phyloP scores from a whole-genome alignment of 2,797 vertebrate genomes.

The Mormyrops boulengeri region DNA sequence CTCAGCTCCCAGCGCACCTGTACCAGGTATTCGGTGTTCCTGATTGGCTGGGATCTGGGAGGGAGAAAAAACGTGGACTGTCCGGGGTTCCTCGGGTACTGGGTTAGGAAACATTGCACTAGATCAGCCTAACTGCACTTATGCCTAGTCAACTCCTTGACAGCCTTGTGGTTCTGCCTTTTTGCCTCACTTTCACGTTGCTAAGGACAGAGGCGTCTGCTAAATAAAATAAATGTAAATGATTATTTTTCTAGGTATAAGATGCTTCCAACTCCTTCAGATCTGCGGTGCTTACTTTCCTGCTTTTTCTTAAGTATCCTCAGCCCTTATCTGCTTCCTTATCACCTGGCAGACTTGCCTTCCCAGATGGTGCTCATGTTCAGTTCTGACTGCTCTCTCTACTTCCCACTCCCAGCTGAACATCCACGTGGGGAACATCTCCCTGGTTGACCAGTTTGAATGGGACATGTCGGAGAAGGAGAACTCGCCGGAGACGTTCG shows the following conservation, averaged over 20 bases:
- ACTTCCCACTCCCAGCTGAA: conserved; percentile 70
- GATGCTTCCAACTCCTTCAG: neutral
- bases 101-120: neutral
- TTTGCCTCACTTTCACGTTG: neutral
- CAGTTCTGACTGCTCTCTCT: neutral
- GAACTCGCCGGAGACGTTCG: conserved; percentile 94
- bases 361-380: neutral
- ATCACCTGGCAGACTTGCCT: neutral
- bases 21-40: neutral
- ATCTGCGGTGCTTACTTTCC: neutral
- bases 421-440: conserved; percentile 97
- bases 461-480: conserved; percentile 99
- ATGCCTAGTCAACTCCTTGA: too few relatives aligned
- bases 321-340: neutral
- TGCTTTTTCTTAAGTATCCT: neutral
- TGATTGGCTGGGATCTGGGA: neutral
- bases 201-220: neutral
- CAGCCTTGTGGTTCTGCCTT: neutral
- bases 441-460: conserved; percentile 97
- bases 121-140: neutral
- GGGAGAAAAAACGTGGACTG: neutral
- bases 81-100: neutral
- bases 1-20: neutral
- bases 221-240: neutral
- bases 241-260: neutral